These are phyloP conservation scores for Semnornis frantzii DNA, from an alignment of 2,113 vertebrate species.

Conservation along the genomic window DNA sequence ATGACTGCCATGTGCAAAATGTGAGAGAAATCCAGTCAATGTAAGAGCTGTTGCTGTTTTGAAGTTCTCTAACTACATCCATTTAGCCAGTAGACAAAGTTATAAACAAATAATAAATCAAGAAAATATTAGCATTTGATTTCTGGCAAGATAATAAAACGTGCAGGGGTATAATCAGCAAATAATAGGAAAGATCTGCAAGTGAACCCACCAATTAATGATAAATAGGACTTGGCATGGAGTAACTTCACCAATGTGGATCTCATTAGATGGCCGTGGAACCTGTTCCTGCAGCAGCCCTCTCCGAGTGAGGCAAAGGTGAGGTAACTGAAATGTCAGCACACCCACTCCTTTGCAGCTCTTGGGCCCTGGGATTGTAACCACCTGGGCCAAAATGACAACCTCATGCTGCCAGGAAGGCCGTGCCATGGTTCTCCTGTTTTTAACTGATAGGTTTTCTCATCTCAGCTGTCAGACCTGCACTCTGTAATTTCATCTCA, in stretches of 20 bases:
- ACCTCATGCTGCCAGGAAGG: conserved; percentile 67
- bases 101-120: conserved; percentile 78
- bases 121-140: conserved; percentile 73
- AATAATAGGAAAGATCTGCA: conserved; percentile 75
- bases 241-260: conserved; percentile 70
- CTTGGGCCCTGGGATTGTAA: conserved; percentile 68
- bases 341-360: conserved; percentile 2
- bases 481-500: conserved; percentile 39
- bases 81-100: conserved; percentile 51
- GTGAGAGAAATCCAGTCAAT: conserved; percentile 63
- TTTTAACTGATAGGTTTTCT: conserved; percentile 55
- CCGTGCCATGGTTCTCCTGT: conserved; percentile 13
- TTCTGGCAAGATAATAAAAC: conserved; percentile 77
- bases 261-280: conserved; percentile 76
- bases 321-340: conserved; percentile 74
- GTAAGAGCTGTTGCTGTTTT: conserved; percentile 54
- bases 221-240: conserved; percentile 72
- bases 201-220: conserved; percentile 72
- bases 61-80: conserved; percentile 52
- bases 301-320: conserved; percentile 68
- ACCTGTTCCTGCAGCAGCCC: conserved; percentile 71
- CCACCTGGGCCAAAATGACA: conserved; percentile 79
- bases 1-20: conserved; percentile 51
- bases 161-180: conserved; percentile 68
- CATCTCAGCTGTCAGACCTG: conserved; percentile 32